Evolutionary conservation across 2,888 invertebrate species (phyloP).

Genomic region (Eupithecia subumbrata): DNA sequence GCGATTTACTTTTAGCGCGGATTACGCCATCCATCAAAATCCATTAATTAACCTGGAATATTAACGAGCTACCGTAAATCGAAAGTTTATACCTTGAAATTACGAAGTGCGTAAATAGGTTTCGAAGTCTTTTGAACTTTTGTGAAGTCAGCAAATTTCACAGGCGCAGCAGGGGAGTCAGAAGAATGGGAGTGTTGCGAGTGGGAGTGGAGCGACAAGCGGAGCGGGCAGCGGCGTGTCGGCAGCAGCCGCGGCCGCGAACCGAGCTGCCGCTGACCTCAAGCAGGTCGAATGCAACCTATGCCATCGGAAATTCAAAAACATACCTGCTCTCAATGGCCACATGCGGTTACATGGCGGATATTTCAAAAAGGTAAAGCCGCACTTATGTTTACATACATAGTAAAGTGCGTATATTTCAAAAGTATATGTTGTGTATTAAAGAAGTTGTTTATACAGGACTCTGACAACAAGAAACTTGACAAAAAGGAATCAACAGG

Average conservation of each 20-base stretch:
- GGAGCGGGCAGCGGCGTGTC: slow-evolving; percentile 54
- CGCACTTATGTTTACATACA: not conserved
- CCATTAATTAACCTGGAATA: slow-evolving; percentile 80
- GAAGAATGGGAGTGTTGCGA: slow-evolving; percentile 62
- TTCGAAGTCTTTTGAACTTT: slow-evolving; percentile 75
- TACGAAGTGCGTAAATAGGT: slow-evolving; percentile 77
- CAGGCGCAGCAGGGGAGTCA: slow-evolving; percentile 76
- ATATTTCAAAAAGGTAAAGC: slow-evolving; percentile 94
- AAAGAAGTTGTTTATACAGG: slow-evolving; percentile 62
- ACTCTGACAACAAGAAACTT: slow-evolving; percentile 92
- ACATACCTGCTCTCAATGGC: slow-evolving; percentile 98
- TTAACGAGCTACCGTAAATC: slow-evolving; percentile 74
- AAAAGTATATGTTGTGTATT: not conserved
- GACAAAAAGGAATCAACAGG: slow-evolving; percentile 93
- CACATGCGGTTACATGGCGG: slow-evolving; percentile 99
- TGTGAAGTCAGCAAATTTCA: slow-evolving; percentile 70
- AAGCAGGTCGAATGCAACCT: slow-evolving; percentile 97
- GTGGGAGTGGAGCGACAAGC: slow-evolving; percentile 59
- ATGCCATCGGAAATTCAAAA: slow-evolving; percentile 98
- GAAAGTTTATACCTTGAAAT: slow-evolving; percentile 77
- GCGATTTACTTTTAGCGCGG: slow-evolving; percentile 63
- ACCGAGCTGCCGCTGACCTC: slow-evolving; percentile 82
- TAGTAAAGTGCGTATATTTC: not conserved
- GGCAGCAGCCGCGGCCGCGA: slow-evolving; percentile 49
- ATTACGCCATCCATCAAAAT: slow-evolving; percentile 75